A percentile compares a stretch with the other conserved stretches of the same genome.
Conservation (phyloP, 2,113 vertebrate genomes). For the Butorides virescens region DNA sequence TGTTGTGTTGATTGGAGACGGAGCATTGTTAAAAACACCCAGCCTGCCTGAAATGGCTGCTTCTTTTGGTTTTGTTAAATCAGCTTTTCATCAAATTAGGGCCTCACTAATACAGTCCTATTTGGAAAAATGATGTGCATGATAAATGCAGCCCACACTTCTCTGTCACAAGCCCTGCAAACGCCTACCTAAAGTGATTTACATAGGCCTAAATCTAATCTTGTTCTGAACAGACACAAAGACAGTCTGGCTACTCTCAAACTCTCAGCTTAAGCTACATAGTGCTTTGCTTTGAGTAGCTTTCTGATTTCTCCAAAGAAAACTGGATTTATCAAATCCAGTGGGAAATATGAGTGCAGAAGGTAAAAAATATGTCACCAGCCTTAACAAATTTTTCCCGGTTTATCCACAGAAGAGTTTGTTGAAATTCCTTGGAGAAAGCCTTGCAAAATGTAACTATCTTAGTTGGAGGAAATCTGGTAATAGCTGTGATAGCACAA, state of each 20-base stretch:
- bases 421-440: neutral
- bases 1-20: neutral
- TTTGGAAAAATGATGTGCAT: neutral
- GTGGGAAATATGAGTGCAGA: neutral
- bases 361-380: neutral
- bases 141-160: neutral
- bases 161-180: neutral
- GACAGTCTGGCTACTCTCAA: neutral
- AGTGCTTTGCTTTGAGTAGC: neutral
- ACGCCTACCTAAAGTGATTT: neutral
- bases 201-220: neutral
- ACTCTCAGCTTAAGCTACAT: neutral
- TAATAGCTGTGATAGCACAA: neutral
- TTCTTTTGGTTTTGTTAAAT: neutral
- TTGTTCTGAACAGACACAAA: neutral
- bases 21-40: neutral
- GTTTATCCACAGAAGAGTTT: neutral
- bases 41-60: fast-evolving
- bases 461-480: neutral
- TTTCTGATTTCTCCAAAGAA: neutral
- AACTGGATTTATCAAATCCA: neutral
- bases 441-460: neutral
- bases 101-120: neutral
- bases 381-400: neutral
- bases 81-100: neutral